Base-by-base conservation (phyloP, 2,113 vertebrate species). In the Cyprinodon brontotheroides region DNA sequence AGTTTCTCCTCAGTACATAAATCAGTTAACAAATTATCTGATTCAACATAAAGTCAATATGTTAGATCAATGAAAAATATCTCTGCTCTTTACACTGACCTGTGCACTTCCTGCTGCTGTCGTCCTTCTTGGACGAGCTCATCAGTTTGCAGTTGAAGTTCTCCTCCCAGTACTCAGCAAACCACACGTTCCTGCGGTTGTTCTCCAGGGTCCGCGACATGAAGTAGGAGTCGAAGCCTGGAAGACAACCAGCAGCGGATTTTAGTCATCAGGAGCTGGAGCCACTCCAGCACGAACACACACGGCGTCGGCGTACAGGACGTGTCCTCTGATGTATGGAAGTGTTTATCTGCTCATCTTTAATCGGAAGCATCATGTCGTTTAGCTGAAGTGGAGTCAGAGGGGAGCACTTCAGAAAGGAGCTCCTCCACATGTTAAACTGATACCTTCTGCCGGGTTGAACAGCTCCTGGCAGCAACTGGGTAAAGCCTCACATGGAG, bases 101-200 rank as follows among this genome's bases (percentile, higher is more conserved):
- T 92, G 97, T 99, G 86, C 97, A 99, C 87, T 99, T 99, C 13
- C 96, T 93, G 84, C 96, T 97, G 0, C 95, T 97, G 84, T 98
- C 97, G 80, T 98, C 97, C 76, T 95, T 98, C 92, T 96, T 98
- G 1, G 97, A 98, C 15, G 97, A 97, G 4, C 95, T 98, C 94
- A 98, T 98, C 76, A 99, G 89, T 83, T 98, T 98, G 92, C 97
- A 99, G 93, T 99, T 98, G 93, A 99, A 99, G 92, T 98, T 99
- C 87, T 99, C 97, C 85, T 99, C 97, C 97, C 97, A 99, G 92
- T 96, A 98, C 81, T 98, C 97, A 0, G 97, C 97, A 70, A 99
- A 99, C 97, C 97, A 99, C 0, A 98, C 97, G 2, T 99, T 99
- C 90, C 97, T 95, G 61, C 97, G 83, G 91, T 99, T 99, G 91